Evolutionary conservation across 2,113 vertebrate genomes (phyloP).

Genomic region (Danio rerio): DNA sequence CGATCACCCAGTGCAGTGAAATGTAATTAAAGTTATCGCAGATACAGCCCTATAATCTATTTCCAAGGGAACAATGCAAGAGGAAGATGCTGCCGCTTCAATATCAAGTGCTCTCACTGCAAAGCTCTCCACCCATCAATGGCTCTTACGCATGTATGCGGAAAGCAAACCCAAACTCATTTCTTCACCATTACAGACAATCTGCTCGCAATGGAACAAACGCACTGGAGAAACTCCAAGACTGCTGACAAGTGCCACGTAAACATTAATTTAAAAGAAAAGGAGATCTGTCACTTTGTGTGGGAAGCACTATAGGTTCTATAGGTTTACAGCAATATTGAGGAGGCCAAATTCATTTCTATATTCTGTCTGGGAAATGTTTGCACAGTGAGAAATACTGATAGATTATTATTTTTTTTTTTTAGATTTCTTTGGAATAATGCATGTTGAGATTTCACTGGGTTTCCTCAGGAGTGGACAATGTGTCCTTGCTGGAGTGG

Average conservation of each 20-base stretch:
- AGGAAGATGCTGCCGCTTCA: constrained; percentile 7
- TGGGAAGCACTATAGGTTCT: constrained; percentile 11
- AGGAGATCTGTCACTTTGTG: constrained; percentile 19
- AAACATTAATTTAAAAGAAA: constrained; percentile 48
- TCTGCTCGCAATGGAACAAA: constrained; percentile 51
- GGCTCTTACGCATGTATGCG: constrained; percentile 27
- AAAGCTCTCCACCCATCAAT: constrained; percentile 44
- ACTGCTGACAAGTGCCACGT: constrained; percentile 63
- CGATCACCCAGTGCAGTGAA: constrained; percentile 28
- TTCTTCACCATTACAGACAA: constrained; percentile 61
- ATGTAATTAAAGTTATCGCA: constrained; percentile 60
- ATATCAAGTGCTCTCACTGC: constrained; percentile 32
- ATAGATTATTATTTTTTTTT: constrained; percentile 41
- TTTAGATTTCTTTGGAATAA: constrained; percentile 63
- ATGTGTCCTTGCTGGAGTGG: constrained; percentile 42
- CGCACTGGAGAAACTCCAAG: constrained; percentile 45
- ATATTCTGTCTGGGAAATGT: constrained; percentile 40
- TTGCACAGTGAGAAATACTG: constrained; percentile 17
- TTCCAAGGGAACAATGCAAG: constrained; percentile 48
- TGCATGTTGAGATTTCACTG: constrained; percentile 38
- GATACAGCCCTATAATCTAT: constrained; percentile 50
- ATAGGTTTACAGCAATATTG: constrained; percentile 25
- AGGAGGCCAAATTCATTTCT: constrained; percentile 59
- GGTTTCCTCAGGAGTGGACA: constrained; percentile 42
- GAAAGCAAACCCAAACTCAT: constrained; percentile 52